A percentile compares a stretch with the other conserved stretches of the same genome.
These are phyloP conservation scores for Melipona beecheii DNA, from an alignment of 2,888 invertebrate species.

Conservation along the genomic window DNA sequence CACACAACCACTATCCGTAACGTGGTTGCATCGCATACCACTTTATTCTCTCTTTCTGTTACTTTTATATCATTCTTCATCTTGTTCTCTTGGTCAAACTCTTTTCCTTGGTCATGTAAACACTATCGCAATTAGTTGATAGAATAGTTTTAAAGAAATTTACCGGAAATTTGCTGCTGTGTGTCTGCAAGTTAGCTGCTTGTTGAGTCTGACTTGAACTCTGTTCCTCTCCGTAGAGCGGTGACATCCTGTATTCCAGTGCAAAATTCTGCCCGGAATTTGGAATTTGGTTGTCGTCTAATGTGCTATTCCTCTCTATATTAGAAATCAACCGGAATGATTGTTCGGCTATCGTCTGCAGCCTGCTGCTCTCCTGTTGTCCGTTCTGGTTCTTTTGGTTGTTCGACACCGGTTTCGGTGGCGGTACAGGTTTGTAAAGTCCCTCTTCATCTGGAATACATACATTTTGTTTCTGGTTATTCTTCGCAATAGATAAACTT, in stretches of 20 bases:
- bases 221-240: conserved; percentile 83
- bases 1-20: conserved; percentile 41
- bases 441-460: conserved; percentile 85
- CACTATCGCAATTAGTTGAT: conserved; percentile 1
- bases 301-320: conserved; percentile 54
- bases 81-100: not conserved
- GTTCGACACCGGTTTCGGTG: conserved; percentile 86
- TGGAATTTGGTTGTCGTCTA: conserved; percentile 82
- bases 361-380: conserved; percentile 87
- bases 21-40: conserved; percentile 27
- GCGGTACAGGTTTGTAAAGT: conserved; percentile 87
- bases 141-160: conserved; percentile 69
- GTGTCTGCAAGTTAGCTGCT: conserved; percentile 87
- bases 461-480: conserved; percentile 7
- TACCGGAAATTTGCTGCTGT: conserved; percentile 92
- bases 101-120: not conserved
- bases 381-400: conserved; percentile 77
- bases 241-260: conserved; percentile 82
- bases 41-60: conserved; percentile 34
- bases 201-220: conserved; percentile 84
- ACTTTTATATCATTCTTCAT: not conserved
- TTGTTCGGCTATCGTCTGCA: conserved; percentile 85
- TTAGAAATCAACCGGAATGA: conserved; percentile 59
- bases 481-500: not conserved
- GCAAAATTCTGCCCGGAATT: conserved; percentile 78